Percentiles rank a stretch among this genome's conserved stretches.
phyloP scores from a whole-genome alignment of 2,797 vertebrate species.

The Parotocinclus haroldoi region DNA sequence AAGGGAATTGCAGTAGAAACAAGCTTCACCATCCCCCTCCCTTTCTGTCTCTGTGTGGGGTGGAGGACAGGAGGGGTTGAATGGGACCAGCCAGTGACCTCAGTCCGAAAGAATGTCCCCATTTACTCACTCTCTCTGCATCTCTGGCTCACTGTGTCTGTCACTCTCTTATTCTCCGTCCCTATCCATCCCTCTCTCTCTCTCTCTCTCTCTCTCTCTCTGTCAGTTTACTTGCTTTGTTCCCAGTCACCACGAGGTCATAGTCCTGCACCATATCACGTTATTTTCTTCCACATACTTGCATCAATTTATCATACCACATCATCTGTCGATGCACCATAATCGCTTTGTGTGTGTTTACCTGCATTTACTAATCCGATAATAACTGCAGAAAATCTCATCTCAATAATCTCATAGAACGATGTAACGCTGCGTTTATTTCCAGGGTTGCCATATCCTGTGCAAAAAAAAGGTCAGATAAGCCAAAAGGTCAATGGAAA shows the following conservation, averaged over 20 bases:
- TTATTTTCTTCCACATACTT: no score
- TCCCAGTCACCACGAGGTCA: neutral
- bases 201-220: conserved; percentile 42
- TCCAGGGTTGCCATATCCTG: no score
- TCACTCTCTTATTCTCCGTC: conserved; percentile 38
- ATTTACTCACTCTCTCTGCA: conserved; percentile 77
- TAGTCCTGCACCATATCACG: no score
- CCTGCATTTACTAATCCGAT: no score
- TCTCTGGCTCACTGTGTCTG: conserved; percentile 56
- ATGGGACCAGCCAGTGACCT: conserved; percentile 93
- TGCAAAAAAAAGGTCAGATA: no score
- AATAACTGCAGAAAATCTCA: no score
- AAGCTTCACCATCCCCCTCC: conserved; percentile 68
- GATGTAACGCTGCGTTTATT: no score
- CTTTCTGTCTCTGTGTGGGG: conserved; percentile 60
- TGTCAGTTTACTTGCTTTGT: neutral
- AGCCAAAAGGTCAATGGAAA: no score
- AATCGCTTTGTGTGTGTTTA: no score
- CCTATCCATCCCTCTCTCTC: conserved; percentile 56
- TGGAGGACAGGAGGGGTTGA: conserved; percentile 69
- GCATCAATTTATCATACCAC: no score
- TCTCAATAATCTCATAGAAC: no score
- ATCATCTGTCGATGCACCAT: no score
- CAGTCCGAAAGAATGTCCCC: conserved; percentile 91
- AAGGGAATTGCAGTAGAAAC: conserved; percentile 52